These are phyloP conservation scores for Smutsia gigantea DNA, from an alignment of 2,797 vertebrate species.

Conservation along the genomic window DNA sequence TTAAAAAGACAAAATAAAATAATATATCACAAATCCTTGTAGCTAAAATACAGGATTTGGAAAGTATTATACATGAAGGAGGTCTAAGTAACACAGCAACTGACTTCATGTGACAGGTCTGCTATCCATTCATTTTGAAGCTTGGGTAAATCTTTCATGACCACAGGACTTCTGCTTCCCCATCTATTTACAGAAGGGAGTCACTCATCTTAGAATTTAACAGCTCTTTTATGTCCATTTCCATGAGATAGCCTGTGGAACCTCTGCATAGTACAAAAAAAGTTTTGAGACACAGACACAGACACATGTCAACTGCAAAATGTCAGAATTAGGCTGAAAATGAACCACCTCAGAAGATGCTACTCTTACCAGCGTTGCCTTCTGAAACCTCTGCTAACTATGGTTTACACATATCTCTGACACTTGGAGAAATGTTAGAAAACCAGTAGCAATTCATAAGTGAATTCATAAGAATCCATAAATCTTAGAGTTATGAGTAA, in stretches of 20 bases:
- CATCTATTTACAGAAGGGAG: neutral
- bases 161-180: neutral
- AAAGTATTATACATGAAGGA: neutral
- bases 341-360: neutral
- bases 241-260: neutral
- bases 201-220: neutral
- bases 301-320: neutral
- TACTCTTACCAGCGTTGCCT: neutral
- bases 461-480: too few species aligned
- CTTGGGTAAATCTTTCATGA: neutral
- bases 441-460: neutral
- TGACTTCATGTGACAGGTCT: conserved; percentile 1
- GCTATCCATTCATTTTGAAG: neutral
- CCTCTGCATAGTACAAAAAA: neutral
- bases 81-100: neutral
- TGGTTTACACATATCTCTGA: neutral
- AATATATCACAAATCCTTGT: neutral
- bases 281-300: neutral
- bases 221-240: neutral
- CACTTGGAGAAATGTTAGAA: neutral
- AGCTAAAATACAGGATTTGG: neutral
- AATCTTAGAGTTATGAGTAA: neutral
- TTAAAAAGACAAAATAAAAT: conserved; percentile 29
- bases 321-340: neutral
- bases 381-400: neutral